A percentile compares a stretch with the other conserved stretches of the same genome.
Evolutionary conservation across 2,888 invertebrate species (phyloP).

Genomic region (Xylota sylvarum): DNA sequence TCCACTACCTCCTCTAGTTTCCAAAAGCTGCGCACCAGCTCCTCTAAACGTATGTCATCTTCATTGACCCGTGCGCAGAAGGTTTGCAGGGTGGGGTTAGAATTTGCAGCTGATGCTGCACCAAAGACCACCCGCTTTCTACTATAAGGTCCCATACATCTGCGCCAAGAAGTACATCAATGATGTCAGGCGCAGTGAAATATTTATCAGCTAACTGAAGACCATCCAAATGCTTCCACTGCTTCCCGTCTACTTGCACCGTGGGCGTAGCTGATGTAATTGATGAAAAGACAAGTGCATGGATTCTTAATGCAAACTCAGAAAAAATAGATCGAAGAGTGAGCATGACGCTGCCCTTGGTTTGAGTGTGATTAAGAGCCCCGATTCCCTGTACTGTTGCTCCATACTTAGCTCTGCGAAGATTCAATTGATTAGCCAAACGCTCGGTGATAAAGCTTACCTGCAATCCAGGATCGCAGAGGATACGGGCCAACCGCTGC

Average conservation of each 20-base stretch:
- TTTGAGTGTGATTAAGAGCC: neutral
- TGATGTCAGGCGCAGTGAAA: constrained; percentile 7
- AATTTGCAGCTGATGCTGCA: no score
- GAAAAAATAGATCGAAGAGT: neutral
- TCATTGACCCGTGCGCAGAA: no score
- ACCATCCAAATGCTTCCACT: constrained; percentile 27
- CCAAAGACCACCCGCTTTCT: neutral
- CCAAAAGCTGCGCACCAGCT: no score
- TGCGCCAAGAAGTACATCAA: neutral
- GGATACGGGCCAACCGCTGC: no score
- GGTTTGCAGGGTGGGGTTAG: no score
- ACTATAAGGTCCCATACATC: no score
- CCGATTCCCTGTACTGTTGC: constrained; percentile 63
- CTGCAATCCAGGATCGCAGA: constrained; percentile 69
- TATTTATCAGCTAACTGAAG: constrained; percentile 5
- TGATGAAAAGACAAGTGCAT: constrained; percentile 13
- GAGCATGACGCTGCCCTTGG: constrained; percentile 49
- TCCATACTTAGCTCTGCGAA: constrained; percentile 40
- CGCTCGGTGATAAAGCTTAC: constrained; percentile 52
- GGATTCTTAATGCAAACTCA: neutral
- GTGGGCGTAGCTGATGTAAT: no score
- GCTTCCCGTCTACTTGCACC: no score
- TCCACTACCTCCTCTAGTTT: no score
- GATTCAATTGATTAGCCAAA: constrained; percentile 30
- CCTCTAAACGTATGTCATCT: no score